Conservation (phyloP, 2,888 invertebrate genomes). For the Drosophila nigricruria region DNA sequence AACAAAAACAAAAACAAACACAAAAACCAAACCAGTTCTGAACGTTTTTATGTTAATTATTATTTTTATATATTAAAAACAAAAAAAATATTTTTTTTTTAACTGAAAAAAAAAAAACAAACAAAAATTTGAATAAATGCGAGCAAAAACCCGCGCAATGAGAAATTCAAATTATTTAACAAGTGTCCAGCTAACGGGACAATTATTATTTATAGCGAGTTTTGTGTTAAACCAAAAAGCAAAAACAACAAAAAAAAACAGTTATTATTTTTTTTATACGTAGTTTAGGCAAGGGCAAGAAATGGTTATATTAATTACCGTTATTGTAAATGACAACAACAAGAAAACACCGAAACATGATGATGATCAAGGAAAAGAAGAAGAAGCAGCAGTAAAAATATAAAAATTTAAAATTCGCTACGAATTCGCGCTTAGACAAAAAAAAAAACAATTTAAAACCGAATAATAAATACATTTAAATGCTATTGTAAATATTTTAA, state of each 20-base stretch:
- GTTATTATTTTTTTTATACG: constrained; percentile 43
- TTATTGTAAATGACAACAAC: constrained; percentile 21
- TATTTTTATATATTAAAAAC: constrained; percentile 70
- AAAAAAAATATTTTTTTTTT: constrained; percentile 46
- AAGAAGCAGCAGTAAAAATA: not conserved
- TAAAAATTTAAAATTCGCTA: constrained; percentile 27
- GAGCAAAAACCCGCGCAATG: constrained; percentile 43
- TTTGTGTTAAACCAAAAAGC: constrained; percentile 29
- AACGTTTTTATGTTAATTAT: constrained; percentile 80
- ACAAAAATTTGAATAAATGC: constrained; percentile 55
- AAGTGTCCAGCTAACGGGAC: constrained; percentile 13
- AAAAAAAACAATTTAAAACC: constrained; percentile 15
- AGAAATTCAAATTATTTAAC: constrained; percentile 37
- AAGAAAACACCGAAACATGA: constrained; percentile 18
- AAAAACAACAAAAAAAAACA: constrained; percentile 3
- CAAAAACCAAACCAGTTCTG: constrained; percentile 80
- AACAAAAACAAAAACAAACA: constrained; percentile 40
- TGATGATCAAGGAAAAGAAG: not conserved
- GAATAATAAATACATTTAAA: constrained; percentile 43
- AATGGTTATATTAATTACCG: constrained; percentile 21
- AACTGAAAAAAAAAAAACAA: constrained; percentile 21
- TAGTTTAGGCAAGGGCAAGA: constrained; percentile 38
- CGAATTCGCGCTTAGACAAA: constrained; percentile 54
- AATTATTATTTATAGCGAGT: constrained; percentile 29
- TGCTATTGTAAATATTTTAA: constrained; percentile 77